phyloP scores from a whole-genome alignment of 2,888 invertebrate species.

The Hirtodrosophila trivittata region DNA sequence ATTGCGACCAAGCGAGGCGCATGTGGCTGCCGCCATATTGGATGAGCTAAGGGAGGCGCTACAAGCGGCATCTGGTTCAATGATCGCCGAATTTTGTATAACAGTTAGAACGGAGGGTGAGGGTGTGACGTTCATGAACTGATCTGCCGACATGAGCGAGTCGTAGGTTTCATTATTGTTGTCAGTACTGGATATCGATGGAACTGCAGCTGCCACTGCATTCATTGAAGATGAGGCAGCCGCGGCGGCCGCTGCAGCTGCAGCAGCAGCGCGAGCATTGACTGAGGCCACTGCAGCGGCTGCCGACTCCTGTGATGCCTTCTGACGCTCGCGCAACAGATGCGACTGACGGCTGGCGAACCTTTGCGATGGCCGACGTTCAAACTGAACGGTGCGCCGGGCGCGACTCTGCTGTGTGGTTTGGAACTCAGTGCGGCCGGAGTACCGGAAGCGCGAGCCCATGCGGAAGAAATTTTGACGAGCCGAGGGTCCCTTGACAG shows the following conservation, averaged over 20 bases:
- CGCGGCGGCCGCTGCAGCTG: constrained; percentile 68
- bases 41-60: constrained; percentile 80
- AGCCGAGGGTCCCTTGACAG: constrained; percentile 93
- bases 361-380: constrained; percentile 97
- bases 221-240: constrained; percentile 42
- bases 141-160: constrained; percentile 72
- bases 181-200: constrained; percentile 43
- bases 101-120: constrained; percentile 83
- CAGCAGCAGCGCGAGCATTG: constrained; percentile 79
- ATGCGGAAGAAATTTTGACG: constrained; percentile 98
- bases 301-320: constrained; percentile 81
- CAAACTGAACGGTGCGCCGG: constrained; percentile 96
- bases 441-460: constrained; percentile 96
- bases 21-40: constrained; percentile 75
- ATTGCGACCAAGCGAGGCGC: constrained; percentile 82
- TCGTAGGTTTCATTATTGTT: constrained; percentile 70
- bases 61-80: constrained; percentile 76
- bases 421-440: constrained; percentile 99
- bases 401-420: constrained; percentile 95
- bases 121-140: constrained; percentile 76
- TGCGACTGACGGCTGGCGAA: constrained; percentile 97
- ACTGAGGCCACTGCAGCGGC: constrained; percentile 77
- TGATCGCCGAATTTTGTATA: constrained; percentile 81
- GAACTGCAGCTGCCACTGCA: constrained; percentile 46
- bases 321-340: constrained; percentile 91